phyloP scores from a whole-genome alignment of 2,797 vertebrate genomes.

The Eleutherodactylus coqui region DNA sequence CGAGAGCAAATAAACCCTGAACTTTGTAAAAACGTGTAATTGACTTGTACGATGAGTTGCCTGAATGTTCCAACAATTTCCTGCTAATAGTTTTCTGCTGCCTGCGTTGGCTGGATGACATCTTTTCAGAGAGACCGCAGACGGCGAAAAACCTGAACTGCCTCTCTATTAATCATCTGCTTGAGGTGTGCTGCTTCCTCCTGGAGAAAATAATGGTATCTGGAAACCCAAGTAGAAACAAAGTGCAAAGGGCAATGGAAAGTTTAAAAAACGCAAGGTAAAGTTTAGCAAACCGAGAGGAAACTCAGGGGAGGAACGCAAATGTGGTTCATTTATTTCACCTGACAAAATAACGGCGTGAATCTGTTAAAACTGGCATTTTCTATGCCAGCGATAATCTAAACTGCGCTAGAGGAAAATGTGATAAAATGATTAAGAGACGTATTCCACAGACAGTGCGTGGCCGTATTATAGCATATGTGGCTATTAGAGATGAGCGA shows the following conservation, averaged over 20 bases:
- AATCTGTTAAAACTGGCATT: too few species aligned
- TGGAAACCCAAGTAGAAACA: conserved; percentile 35
- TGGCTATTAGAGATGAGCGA: too few species aligned
- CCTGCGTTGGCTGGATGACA: conserved; percentile 30
- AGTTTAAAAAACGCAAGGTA: conserved; percentile 47
- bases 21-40: conserved; percentile 52
- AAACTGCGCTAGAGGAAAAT: too few species aligned
- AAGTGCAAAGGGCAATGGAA: conserved; percentile 47
- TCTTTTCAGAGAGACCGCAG: conserved; percentile 26
- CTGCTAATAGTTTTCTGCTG: conserved; percentile 52
- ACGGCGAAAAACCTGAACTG: conserved; percentile 30
- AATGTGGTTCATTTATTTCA: conserved; percentile 50
- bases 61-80: conserved; percentile 31
- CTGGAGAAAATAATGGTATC: conserved; percentile 41
- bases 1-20: conserved; percentile 56
- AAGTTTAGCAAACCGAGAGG: conserved; percentile 45
- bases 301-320: conserved; percentile 26
- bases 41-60: conserved; percentile 41
- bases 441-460: too few species aligned
- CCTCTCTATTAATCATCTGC: conserved; percentile 57
- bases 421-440: too few species aligned
- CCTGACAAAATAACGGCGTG: conserved; percentile 41
- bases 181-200: conserved; percentile 43
- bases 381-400: too few species aligned
- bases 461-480: too few species aligned